These are phyloP conservation scores for Cataglyphis hispanica DNA, from an alignment of 1,140 invertebrate genomes.

Conservation along the genomic window DNA sequence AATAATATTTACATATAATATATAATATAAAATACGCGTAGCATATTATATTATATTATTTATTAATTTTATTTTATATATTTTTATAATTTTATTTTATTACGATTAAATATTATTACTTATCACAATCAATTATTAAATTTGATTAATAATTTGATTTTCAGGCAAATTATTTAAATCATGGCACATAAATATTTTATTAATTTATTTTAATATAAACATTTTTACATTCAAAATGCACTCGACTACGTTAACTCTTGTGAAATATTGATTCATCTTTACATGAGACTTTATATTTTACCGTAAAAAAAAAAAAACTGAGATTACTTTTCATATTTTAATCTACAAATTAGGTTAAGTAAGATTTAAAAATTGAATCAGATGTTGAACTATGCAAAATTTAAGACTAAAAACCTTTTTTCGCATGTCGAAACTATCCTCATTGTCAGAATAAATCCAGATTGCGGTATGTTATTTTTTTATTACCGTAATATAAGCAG, in stretches of 20 bases:
- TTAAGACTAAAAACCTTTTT: background rate
- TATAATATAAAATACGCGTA: too few species aligned
- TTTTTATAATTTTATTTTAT: too few species aligned
- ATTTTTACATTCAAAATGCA: background rate
- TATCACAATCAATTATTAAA: too few species aligned
- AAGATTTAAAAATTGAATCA: constrained; percentile 31
- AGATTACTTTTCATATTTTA: constrained; percentile 7
- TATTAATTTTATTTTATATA: too few species aligned
- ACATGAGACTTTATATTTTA: background rate
- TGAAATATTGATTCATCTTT: constrained; percentile 3
- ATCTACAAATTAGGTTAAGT: constrained; percentile 31
- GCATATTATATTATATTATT: too few species aligned
- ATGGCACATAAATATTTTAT: too few species aligned
- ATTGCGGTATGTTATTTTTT: background rate
- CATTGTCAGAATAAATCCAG: constrained; percentile 14
- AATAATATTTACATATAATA: too few species aligned
- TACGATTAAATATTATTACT: too few species aligned
- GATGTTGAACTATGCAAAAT: constrained; percentile 6
- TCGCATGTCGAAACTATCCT: constrained; percentile 21
- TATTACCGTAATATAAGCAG: constrained; percentile 12
- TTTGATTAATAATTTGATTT: too few species aligned
- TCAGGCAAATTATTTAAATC: too few species aligned
- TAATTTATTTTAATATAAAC: too few species aligned
- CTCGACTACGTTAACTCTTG: background rate
- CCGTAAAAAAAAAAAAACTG: background rate